Evolutionary conservation across 2,113 vertebrate species (phyloP), one percentile per base, ranked within the genome.

Genomic region (Vidua macroura): DNA sequence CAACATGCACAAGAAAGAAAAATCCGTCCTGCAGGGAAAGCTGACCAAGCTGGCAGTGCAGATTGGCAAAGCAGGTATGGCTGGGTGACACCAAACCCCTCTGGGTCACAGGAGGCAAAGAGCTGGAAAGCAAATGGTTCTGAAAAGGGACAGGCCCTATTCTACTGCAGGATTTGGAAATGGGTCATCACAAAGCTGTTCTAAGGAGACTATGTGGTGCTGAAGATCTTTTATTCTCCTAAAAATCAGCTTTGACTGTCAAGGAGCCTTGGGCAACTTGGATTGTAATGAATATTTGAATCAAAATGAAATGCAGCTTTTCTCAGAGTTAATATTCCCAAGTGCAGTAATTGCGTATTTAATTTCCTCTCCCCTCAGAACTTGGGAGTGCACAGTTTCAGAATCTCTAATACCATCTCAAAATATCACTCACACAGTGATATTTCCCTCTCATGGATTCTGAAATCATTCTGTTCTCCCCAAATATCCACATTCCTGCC

Each of bases 11-110:
- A 99, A 99, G 98, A 99, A 99, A 75, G 99, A 99, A 92, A 99
- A 99, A 91, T 99, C 99, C 1, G 99, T 99, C 69, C 98, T 99
- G 79, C 99, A 99, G 96, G 99, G 99, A 88, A 99, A 99, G 95
- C 98, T 99, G 96, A 99, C 99, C 89, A 99, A 99, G 97, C 98
- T 99, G 96, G 99, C 99, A 2, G 99, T 99, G 78, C 99, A 99
- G 97, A 99, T 99, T 35, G 99, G 99, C 94, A 99, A 99, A 98
- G 99, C 99, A 80, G 99, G 99, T 99, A 97, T 16, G 96, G 17
- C 60, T 24, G 69, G 23, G 4, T 31, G 51, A 31, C 44, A 62
- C 23, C 5, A 1, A 49, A 25, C 9, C 37, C 13, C 48, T 22
- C 13, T 10, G 27, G 79, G 55, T 18, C n/a, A 3, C 6, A 8